Evolutionary conservation across 2,113 vertebrate species (phyloP), one percentile per base, ranked within the genome.

Genomic region (Acinonyx jubatus): DNA sequence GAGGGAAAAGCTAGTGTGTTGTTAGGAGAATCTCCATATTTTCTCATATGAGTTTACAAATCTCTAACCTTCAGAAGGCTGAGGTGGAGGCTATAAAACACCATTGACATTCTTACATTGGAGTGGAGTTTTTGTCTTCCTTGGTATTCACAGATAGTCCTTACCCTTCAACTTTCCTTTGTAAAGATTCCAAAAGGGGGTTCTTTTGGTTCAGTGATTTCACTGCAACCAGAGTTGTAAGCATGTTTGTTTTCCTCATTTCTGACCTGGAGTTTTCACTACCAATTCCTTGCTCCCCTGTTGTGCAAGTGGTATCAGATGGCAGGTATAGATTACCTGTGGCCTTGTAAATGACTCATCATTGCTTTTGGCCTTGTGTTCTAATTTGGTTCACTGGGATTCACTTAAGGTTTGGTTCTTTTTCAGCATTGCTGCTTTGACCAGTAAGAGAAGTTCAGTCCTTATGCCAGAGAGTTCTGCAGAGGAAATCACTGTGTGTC

Each of bases 401-500:
- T 97, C 93, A 89, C 78, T 86, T 95, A 38, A 23, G 0, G 41
- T 91, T 98, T 98, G 97, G 1, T 98, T 78, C 96, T 98, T 98
- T 97, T 97, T 89, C 89, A 99, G 99, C 92, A 80, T 98, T 94
- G 97, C 97, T n/a, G 13, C 94, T 90, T 97, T 99, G 96, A 96
- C 94, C 80, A 96, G 85, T 96, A 98, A 98, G 97, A 98, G 97
- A 97, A 98, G 84, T 76, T 98, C 98, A 89, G 98, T 97, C 89
- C 82, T 66, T 97, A 96, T 78, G 71, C 65, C 96, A 76, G 98
- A 98, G 95, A 96, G 88, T 97, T 97, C 97, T 96, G 93, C 97
- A 95, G 99, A 98, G 73, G 99, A 99, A 96, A 98, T 98, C 96
- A 99, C 99, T 12, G 48, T 98, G 73, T 99, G 99, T 98, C 99